These are phyloP conservation scores for Villa cingulata DNA, from an alignment of 2,888 invertebrate genomes.

Conservation along the genomic window DNA sequence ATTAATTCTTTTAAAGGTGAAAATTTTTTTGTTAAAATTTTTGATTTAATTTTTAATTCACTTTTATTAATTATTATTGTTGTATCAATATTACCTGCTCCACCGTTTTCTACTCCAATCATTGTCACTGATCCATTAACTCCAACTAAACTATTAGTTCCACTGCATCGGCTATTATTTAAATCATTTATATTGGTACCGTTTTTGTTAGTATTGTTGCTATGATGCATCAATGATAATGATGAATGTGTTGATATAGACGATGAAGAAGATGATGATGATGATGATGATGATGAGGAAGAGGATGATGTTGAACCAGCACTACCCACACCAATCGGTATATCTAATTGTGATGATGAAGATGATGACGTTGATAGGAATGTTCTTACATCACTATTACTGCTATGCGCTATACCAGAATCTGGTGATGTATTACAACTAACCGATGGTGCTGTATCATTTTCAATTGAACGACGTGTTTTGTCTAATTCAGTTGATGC, in stretches of 20 bases:
- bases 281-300: conserved; percentile 20
- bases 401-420: conserved; percentile 67
- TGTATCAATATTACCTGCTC: conserved; percentile 7
- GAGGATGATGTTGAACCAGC: conserved; percentile 15
- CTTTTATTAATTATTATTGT: conserved; percentile 6
- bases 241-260: conserved; percentile 18
- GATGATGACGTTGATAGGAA: conserved; percentile 39
- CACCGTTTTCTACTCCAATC: background rate
- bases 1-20: conserved; percentile 35
- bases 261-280: conserved; percentile 19
- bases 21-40: conserved; percentile 32
- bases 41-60: conserved; percentile 33
- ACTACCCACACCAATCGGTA: conserved; percentile 26
- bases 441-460: conserved; percentile 39
- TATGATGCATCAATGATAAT: conserved; percentile 14
- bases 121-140: background rate
- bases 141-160: background rate
- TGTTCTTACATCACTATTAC: conserved; percentile 33
- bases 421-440: conserved; percentile 78
- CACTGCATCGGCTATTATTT: background rate
- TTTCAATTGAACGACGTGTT: conserved; percentile 68
- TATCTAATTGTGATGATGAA: conserved; percentile 34
- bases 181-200: background rate
- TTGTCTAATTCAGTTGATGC: conserved; percentile 85
- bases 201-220: conserved; percentile 20